phyloP scores from a whole-genome alignment of 1,140 invertebrate genomes.

The Caenorhabditis tropicalis region DNA sequence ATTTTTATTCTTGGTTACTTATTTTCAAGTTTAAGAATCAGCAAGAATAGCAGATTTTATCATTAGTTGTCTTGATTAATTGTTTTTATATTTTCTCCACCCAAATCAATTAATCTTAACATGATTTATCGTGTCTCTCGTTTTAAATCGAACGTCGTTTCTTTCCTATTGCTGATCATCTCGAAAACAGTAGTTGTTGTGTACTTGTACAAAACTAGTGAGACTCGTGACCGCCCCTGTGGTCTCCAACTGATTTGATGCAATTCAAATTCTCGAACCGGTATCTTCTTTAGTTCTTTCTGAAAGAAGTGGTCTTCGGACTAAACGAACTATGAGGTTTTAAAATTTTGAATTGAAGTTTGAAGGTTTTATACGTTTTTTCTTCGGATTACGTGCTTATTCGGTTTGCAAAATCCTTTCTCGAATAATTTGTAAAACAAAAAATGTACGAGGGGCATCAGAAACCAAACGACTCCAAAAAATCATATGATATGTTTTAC shows the following conservation, averaged over 20 bases:
- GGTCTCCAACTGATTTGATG: constrained; percentile 8
- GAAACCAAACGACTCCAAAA: not conserved
- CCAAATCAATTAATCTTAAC: too few relatives aligned
- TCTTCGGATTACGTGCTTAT: too few relatives aligned
- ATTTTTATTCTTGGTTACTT: too few relatives aligned
- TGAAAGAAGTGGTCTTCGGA: not conserved
- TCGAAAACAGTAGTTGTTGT: not conserved
- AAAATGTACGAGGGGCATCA: not conserved
- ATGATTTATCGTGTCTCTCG: too few relatives aligned
- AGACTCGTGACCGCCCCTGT: not conserved
- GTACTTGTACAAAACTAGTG: not conserved
- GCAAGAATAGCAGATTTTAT: too few relatives aligned
- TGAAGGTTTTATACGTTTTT: not conserved
- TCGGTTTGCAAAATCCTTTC: too few relatives aligned
- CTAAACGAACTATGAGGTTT: not conserved
- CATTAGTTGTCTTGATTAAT: too few relatives aligned
- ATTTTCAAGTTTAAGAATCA: too few relatives aligned
- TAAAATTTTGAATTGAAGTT: not conserved
- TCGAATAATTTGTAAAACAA: not conserved
- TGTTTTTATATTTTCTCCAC: too few relatives aligned
- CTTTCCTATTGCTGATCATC: not conserved
- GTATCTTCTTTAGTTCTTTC: not conserved
- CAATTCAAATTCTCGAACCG: constrained; percentile 5
- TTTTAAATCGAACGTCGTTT: too few relatives aligned
- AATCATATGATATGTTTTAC: constrained; percentile 15